Evolutionary conservation across 2,113 vertebrate species (phyloP).

Genomic region (Ornithorhynchus anatinus): DNA sequence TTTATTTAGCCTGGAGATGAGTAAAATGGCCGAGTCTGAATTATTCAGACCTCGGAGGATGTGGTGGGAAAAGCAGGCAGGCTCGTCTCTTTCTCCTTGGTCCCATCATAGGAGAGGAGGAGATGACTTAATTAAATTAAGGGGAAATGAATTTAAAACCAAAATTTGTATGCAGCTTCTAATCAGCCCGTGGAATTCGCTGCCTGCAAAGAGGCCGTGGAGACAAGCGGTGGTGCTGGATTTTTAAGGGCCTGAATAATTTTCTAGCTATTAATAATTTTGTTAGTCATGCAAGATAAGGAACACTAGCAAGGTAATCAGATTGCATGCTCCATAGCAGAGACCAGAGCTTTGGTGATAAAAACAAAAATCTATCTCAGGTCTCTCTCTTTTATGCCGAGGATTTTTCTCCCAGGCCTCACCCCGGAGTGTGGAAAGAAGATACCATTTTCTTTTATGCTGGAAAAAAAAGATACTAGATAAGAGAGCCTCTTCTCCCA

Average conservation of each 20-base stretch:
- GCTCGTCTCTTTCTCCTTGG: not conserved
- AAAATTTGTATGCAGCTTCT: slow-evolving; percentile 14
- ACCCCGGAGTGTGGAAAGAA: slow-evolving; percentile 8
- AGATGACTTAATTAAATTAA: slow-evolving; percentile 25
- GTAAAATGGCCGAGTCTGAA: slow-evolving; percentile 3
- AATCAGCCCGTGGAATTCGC: slow-evolving; percentile 10
- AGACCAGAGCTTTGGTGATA: slow-evolving; percentile 13
- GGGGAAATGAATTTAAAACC: slow-evolving; percentile 23
- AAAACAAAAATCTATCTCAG: not conserved
- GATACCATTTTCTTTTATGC: too few species aligned
- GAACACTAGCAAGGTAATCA: slow-evolving; percentile 41
- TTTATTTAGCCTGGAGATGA: slow-evolving; percentile 19
- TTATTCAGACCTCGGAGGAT: slow-evolving; percentile 24
- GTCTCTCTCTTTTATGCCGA: not conserved
- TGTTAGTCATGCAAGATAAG: slow-evolving; percentile 45
- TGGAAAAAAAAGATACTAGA: not conserved
- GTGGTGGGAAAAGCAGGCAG: slow-evolving; percentile 2
- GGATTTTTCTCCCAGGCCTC: not conserved
- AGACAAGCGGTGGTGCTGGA: slow-evolving; percentile 12
- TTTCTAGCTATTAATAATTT: slow-evolving; percentile 52
- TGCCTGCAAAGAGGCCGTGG: slow-evolving; percentile 1
- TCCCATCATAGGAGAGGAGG: not conserved
- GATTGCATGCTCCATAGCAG: slow-evolving; percentile 23
- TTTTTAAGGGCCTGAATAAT: slow-evolving; percentile 34
- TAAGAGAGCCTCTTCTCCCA: not conserved